A percentile compares a stretch with the other conserved stretches of the same genome.
phyloP scores from a whole-genome alignment of 2,113 vertebrate genomes.

The Jaculus jaculus region DNA sequence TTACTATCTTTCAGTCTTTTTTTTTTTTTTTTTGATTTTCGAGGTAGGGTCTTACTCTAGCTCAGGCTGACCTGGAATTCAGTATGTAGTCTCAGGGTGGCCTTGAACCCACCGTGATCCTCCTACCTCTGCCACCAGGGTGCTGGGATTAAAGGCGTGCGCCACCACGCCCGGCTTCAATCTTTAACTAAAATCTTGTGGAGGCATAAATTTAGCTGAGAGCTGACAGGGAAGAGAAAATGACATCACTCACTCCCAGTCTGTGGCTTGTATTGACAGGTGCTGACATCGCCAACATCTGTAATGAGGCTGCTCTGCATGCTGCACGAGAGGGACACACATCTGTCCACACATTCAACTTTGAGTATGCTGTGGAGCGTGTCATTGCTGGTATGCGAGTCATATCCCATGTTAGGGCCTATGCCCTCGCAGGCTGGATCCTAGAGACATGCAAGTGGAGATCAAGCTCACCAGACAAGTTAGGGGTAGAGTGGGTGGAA shows the following conservation, averaged over 20 bases:
- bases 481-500: too few species aligned
- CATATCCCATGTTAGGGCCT: accelerated
- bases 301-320: conserved; percentile 96
- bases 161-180: background rate
- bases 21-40: too few species aligned
- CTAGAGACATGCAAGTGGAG: background rate
- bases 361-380: conserved; percentile 96
- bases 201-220: background rate
- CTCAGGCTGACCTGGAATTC: too few species aligned
- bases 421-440: background rate
- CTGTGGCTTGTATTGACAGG: conserved; percentile 82
- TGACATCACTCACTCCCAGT: background rate
- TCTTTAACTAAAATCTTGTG: background rate
- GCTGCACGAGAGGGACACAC: conserved; percentile 95
- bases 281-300: conserved; percentile 99
- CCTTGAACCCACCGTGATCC: too few species aligned
- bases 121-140: too few species aligned
- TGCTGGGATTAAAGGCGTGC: too few species aligned
- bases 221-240: background rate
- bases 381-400: conserved; percentile 91
- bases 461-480: background rate
- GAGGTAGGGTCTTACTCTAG: too few species aligned
- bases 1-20: too few species aligned
- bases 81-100: too few species aligned
- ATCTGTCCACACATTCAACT: conserved; percentile 93